These are phyloP conservation scores for Trachemys scripta DNA, from an alignment of 2,113 vertebrate species.

Conservation along the genomic window DNA sequence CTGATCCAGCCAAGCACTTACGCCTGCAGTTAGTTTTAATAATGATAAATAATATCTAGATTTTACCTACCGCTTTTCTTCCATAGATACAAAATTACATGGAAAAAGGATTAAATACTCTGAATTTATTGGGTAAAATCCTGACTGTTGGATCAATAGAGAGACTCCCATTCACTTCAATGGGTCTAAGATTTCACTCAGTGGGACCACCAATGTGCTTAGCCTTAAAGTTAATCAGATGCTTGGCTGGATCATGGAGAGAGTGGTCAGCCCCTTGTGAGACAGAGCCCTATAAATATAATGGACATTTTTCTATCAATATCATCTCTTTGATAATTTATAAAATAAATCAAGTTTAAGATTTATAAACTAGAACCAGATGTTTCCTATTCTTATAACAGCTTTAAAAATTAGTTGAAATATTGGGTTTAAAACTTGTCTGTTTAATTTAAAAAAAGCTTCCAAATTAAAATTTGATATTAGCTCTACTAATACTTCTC, in stretches of 20 bases:
- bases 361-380: background rate
- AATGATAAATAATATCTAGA: background rate
- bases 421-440: background rate
- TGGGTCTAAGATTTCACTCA: background rate
- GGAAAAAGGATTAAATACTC: background rate
- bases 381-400: background rate
- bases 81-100: background rate
- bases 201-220: background rate
- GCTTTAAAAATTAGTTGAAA: background rate
- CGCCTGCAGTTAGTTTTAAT: background rate
- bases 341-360: background rate
- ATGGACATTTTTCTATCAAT: background rate
- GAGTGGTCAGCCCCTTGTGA: background rate
- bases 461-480: background rate
- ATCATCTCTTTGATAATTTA: background rate
- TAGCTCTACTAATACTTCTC: background rate
- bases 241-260: background rate
- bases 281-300: background rate
- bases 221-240: background rate
- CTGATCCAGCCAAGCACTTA: background rate
- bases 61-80: background rate
- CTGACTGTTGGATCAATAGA: background rate
- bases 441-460: background rate
- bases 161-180: background rate
- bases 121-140: background rate